Evolutionary conservation across 64 coral and sea anemone species (phyloP).

Genomic region (Exaiptasia diaphana): DNA sequence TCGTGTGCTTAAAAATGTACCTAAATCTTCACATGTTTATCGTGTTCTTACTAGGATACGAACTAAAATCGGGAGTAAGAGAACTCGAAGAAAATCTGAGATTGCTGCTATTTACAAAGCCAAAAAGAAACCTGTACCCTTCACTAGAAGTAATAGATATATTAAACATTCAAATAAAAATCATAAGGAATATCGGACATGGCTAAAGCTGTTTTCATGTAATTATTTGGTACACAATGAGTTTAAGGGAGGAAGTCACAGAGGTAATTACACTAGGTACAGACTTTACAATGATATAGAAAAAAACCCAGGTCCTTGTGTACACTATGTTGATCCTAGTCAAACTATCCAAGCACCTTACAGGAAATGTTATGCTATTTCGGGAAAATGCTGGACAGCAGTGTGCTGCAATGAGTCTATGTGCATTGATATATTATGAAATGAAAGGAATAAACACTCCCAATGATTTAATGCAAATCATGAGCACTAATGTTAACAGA

Average conservation of each 20-base stretch:
- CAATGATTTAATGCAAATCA: background rate
- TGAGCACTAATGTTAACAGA: slow-evolving; percentile 28
- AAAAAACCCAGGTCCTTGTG: background rate
- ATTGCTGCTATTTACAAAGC: background rate
- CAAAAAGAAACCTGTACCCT: too few species aligned
- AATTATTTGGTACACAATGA: background rate
- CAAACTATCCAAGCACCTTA: background rate
- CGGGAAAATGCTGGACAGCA: background rate
- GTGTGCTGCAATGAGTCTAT: slow-evolving; percentile 18
- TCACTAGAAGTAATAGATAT: too few species aligned
- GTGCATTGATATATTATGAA: slow-evolving; percentile 4
- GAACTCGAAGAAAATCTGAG: too few species aligned
- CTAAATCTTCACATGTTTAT: background rate
- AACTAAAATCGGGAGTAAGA: background rate
- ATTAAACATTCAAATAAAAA: background rate
- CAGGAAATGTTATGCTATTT: background rate
- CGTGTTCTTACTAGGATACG: background rate
- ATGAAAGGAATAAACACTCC: background rate
- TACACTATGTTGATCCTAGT: background rate
- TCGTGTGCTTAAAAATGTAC: background rate
- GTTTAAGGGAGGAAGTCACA: background rate
- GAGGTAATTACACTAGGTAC: background rate
- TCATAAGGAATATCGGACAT: background rate
- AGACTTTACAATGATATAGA: slow-evolving; percentile 12
- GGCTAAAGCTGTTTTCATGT: background rate